phyloP scores from a whole-genome alignment of 2,797 vertebrate genomes.

The Eptatretus atami region DNA sequence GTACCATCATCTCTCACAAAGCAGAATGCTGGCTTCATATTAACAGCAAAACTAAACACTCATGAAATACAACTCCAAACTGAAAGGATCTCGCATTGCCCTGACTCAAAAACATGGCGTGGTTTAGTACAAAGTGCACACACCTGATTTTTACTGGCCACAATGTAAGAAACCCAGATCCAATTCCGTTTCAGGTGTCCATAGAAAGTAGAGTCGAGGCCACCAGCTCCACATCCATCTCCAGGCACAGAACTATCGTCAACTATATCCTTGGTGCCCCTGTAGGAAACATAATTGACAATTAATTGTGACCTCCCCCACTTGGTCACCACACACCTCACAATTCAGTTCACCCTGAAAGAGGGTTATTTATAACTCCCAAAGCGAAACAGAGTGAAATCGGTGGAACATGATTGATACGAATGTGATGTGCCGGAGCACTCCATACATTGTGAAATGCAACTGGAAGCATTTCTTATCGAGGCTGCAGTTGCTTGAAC shows the following conservation, averaged over 20 bases:
- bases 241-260: constrained; percentile 46
- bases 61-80: too few relatives aligned
- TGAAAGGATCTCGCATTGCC: too few relatives aligned
- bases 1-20: too few relatives aligned
- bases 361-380: too few relatives aligned
- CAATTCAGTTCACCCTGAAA: too few relatives aligned
- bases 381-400: too few relatives aligned
- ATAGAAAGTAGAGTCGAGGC: constrained; percentile 61
- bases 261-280: constrained; percentile 30
- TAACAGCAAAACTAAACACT: too few relatives aligned
- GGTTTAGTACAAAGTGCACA: not conserved
- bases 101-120: too few relatives aligned
- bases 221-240: constrained; percentile 46
- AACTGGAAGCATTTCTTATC: constrained; percentile 11
- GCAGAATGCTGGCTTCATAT: too few relatives aligned
- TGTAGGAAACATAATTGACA: constrained; percentile 10
- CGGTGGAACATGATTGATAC: too few relatives aligned
- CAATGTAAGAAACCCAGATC: constrained; percentile 69
- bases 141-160: constrained; percentile 24
- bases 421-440: too few relatives aligned
- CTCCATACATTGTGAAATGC: not conserved
- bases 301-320: not conserved
- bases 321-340: too few relatives aligned
- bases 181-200: constrained; percentile 75
- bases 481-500: constrained; percentile 12